These are phyloP conservation scores for Chiloscyllium punctatum DNA, from an alignment of 2,797 vertebrate species.

Conservation along the genomic window DNA sequence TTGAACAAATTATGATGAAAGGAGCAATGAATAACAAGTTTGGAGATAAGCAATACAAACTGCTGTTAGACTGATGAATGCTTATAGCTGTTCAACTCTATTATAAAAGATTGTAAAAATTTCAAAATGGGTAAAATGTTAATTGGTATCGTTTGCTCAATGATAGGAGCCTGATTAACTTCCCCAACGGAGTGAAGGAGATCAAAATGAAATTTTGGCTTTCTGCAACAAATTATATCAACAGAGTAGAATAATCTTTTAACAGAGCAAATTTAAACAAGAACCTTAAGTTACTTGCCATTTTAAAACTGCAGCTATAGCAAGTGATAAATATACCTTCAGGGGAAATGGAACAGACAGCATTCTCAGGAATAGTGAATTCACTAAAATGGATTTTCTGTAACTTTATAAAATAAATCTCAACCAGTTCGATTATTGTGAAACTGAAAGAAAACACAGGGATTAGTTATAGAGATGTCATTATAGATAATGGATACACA, in stretches of 20 bases:
- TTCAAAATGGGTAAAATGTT: neutral
- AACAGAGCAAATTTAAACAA: neutral
- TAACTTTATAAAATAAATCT: neutral
- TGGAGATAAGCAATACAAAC: neutral
- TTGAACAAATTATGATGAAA: neutral
- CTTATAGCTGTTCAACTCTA: neutral
- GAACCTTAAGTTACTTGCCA: neutral
- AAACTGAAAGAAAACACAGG: neutral
- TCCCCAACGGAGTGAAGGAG: neutral
- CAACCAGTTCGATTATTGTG: neutral
- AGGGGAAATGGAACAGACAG: neutral
- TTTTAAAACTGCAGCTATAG: neutral
- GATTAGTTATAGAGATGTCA: neutral
- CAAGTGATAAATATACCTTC: neutral
- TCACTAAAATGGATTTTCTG: neutral
- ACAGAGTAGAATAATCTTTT: neutral
- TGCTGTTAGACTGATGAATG: neutral
- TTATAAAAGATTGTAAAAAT: neutral
- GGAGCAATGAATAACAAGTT: neutral
- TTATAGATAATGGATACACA: neutral
- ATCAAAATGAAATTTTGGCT: neutral
- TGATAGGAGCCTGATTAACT: neutral
- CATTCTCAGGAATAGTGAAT: neutral
- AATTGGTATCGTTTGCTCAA: neutral
- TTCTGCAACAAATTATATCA: neutral